These are phyloP conservation scores for Catharus ustulatus DNA, from an alignment of 2,797 vertebrate species.

Conservation along the genomic window DNA sequence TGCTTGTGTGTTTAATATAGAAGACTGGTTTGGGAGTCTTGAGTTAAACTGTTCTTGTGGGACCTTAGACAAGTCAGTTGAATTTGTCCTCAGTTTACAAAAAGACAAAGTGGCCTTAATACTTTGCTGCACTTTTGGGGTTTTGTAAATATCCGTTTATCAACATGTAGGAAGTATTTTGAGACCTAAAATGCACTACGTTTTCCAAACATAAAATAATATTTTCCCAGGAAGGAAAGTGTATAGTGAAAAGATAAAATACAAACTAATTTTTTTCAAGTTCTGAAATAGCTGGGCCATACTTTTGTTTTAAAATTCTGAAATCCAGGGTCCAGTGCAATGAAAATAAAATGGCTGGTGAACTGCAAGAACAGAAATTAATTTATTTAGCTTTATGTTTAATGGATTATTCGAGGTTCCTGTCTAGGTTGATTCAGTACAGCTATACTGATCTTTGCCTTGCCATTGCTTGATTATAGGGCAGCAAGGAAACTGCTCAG, in stretches of 20 bases:
- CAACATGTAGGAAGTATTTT: neutral
- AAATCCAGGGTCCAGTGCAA: neutral
- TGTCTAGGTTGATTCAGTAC: neutral
- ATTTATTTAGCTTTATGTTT: neutral
- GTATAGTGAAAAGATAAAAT: neutral
- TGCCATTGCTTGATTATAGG: neutral
- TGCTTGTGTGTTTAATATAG: neutral
- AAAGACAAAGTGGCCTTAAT: neutral
- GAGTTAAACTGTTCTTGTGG: neutral
- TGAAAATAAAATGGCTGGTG: neutral
- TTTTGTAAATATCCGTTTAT: neutral
- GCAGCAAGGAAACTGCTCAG: neutral
- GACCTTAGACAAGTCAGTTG: neutral
- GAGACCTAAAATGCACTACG: neutral
- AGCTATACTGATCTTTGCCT: neutral
- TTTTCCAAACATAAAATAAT: neutral
- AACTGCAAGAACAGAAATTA: neutral
- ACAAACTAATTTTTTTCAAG: neutral
- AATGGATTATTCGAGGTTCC: neutral
- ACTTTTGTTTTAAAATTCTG: neutral
- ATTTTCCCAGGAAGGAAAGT: neutral
- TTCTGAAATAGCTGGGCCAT: neutral
- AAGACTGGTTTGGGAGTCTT: neutral
- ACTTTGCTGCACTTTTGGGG: neutral
- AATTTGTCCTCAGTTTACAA: slow-evolving; percentile 1